A percentile compares a stretch with the other conserved stretches of the same genome.
Conservation (phyloP, 2,888 invertebrate genomes). For the Andrena trimmerana region DNA sequence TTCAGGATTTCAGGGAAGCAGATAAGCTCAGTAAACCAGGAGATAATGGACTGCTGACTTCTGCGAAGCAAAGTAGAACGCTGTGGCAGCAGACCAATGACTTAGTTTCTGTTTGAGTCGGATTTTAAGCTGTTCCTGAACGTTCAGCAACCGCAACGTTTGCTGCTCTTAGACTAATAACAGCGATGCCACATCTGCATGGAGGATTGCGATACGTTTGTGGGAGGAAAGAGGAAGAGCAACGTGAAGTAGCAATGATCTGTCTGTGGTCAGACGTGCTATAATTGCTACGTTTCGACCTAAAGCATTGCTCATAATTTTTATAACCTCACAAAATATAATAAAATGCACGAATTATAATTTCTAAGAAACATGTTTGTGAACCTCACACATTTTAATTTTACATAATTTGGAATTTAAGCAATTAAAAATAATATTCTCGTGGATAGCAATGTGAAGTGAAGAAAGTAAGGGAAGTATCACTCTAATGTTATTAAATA, state of each 20-base stretch:
- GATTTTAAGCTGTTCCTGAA: conserved; percentile 3
- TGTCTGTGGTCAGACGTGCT: background rate
- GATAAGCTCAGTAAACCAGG: background rate
- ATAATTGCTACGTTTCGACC: no score
- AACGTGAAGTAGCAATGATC: background rate
- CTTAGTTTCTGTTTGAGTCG: conserved; percentile 20
- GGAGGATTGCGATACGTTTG: background rate
- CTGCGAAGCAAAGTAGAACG: conserved; percentile 19
- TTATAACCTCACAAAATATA: no score
- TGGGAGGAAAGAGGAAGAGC: background rate
- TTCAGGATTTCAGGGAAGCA: background rate
- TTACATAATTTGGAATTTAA: no score
- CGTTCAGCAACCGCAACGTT: background rate
- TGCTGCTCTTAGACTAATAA: conserved; percentile 2
- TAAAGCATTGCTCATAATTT: no score
- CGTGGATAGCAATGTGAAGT: no score
- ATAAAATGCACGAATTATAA: no score
- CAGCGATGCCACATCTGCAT: background rate
- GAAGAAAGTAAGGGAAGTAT: no score
- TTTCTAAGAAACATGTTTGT: no score
- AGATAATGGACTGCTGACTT: conserved; percentile 27
- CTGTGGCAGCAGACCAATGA: conserved; percentile 38
- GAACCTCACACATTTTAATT: no score
- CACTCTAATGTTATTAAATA: no score
- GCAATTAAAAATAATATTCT: no score